These are phyloP conservation scores for Phorcus lineatus DNA, from an alignment of 2,888 invertebrate species.

Conservation along the genomic window DNA sequence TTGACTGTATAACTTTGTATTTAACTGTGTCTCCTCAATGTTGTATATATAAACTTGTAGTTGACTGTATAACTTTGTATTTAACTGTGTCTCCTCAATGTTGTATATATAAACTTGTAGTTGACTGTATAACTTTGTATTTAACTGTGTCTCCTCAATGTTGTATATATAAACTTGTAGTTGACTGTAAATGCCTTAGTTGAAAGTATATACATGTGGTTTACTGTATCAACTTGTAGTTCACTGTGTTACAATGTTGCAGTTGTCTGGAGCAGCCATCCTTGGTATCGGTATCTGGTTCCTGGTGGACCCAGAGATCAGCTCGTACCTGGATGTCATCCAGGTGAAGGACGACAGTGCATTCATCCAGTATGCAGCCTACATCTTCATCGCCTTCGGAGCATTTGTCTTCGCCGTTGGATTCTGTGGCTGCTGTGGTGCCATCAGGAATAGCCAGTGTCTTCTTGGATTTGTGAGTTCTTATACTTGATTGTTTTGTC, in stretches of 20 bases:
- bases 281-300: conserved; percentile 79
- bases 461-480: conserved; percentile 76
- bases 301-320: conserved; percentile 78
- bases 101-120: no score
- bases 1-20: no score
- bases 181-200: no score
- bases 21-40: no score
- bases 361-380: conserved; percentile 71
- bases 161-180: no score
- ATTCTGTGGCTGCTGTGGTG: conserved; percentile 80
- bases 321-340: conserved; percentile 78
- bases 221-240: no score
- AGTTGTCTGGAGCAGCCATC: conserved; percentile 79
- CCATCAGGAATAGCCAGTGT: conserved; percentile 78
- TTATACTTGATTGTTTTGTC: background rate
- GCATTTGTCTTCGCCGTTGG: conserved; percentile 78
- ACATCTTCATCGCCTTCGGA: conserved; percentile 78
- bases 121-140: no score
- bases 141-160: no score
- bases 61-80: no score
- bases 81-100: no score
- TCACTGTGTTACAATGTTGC: conserved; percentile 36
- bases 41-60: no score
- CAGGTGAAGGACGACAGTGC: conserved; percentile 75
- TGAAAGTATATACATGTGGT: no score